Base-by-base conservation (phyloP, 2,888 invertebrate genomes). In the Himalopsyche japonica region DNA sequence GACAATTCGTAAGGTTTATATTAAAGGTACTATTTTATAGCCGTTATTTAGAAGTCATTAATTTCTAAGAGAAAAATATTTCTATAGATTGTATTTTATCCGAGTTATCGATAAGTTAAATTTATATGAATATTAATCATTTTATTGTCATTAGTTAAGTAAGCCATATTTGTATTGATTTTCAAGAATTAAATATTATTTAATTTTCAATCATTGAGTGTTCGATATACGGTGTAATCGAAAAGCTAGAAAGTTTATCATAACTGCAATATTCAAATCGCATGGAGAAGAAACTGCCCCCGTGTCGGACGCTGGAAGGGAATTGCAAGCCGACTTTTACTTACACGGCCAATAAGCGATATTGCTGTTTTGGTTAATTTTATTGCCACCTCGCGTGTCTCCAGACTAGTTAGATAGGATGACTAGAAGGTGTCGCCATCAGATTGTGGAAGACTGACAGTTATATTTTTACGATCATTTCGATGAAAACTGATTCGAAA, bases 281-380 rank as follows among this genome's bases (percentile, higher is more conserved):
- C 70, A 12, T 7, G 70, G 70, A 70, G 70, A 70, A 70, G 70
- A 70, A 70, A 70, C 70, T 70, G 70, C 70, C 70, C 57, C 70
- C 70, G 70, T 70, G 70, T 70, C 70, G 70, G 70, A 70, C 70
- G 70, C 70, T 70, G 70, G 34, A 77, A 77, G 76, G 48, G 76
- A 76, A 79, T 76, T 76, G 81, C 48, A 48, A 30, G 47, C 47
- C 27, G 80, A 48, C 49, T 43, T 15, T 70, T 70, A 48, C 79
- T 10, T 32, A 49, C 48, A 15, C 57, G 49, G 76, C 48, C 76
- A 77, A 82, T 78, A 79, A 57, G 82, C 34, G 77, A 57, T 57
- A 81, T 20, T 43, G 57, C 78, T 78, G 57, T 82, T 82, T 78
- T 79, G 49, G 78, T 82, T 82, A 79, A 82, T 82, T 78, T 82